phyloP scores from a whole-genome alignment of 1,140 invertebrate genomes.

The Medauroidea extradentata region DNA sequence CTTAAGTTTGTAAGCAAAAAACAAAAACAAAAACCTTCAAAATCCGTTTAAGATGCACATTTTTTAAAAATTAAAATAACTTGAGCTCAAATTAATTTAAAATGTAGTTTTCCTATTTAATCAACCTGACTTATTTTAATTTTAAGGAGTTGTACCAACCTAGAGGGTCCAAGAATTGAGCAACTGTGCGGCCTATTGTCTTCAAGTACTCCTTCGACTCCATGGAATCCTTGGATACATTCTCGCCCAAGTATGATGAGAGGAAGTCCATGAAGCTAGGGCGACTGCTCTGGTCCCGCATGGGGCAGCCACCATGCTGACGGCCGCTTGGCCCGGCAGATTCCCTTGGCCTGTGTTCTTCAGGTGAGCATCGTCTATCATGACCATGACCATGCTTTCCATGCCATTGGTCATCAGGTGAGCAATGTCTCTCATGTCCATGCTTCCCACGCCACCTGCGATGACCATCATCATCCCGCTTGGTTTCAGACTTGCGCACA shows the following conservation, averaged over 20 bases:
- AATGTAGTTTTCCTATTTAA: background rate
- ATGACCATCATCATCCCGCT: background rate
- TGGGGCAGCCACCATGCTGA: background rate
- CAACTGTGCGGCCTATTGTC: slow-evolving; percentile 1
- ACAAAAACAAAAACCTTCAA: too few relatives aligned
- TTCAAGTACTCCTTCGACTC: background rate
- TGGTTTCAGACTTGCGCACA: background rate
- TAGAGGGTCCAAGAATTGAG: slow-evolving; percentile 7
- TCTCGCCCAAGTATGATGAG: too few relatives aligned
- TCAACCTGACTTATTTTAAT: background rate
- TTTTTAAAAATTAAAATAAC: too few relatives aligned
- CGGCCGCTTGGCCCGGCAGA: background rate
- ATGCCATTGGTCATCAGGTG: too few relatives aligned
- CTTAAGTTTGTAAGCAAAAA: too few relatives aligned
- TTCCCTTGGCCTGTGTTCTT: too few relatives aligned
- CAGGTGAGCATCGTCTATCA: too few relatives aligned
- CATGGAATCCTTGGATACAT: too few relatives aligned
- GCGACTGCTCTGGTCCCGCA: background rate
- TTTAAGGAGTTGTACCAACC: background rate
- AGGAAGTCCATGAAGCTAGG: background rate
- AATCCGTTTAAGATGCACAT: too few relatives aligned
- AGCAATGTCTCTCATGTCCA: background rate
- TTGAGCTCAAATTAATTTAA: background rate
- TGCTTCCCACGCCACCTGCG: background rate
- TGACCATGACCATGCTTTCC: too few relatives aligned